Evolutionary conservation across 2,888 invertebrate genomes (phyloP).

Genomic region (Dryomyza anilis): DNA sequence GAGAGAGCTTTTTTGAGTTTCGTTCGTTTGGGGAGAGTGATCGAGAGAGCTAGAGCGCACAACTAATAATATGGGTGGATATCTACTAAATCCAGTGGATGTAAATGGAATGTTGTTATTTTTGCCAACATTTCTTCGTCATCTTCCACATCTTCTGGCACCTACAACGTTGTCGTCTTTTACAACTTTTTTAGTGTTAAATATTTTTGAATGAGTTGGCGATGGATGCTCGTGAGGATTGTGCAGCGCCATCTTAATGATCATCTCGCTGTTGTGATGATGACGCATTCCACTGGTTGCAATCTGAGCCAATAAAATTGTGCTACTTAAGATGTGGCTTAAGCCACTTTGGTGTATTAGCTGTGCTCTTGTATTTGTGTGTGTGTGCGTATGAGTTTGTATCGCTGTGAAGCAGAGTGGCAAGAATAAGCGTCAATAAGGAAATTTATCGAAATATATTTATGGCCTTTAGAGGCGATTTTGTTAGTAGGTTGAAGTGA

Average conservation of each 20-base stretch:
- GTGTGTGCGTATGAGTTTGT: no score
- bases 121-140: background rate
- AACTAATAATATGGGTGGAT: background rate
- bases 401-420: no score
- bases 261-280: conserved; percentile 1
- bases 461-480: background rate
- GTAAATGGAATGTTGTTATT: conserved; percentile 3
- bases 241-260: background rate
- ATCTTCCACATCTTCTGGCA: no score
- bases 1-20: background rate
- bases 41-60: background rate
- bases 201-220: conserved; percentile 20
- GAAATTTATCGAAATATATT: background rate
- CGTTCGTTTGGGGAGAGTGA: background rate
- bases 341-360: conserved; percentile 29
- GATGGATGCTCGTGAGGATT: background rate
- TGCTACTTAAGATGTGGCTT: conserved; percentile 9
- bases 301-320: conserved; percentile 1
- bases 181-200: background rate
- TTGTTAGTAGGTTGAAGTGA: background rate
- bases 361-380: no score
- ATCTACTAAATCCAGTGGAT: background rate
- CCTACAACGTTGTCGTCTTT: no score
- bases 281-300: conserved; percentile 7
- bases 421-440: no score